Base-by-base conservation (phyloP, 2,888 invertebrate species). In the Acrobasis repandana region DNA sequence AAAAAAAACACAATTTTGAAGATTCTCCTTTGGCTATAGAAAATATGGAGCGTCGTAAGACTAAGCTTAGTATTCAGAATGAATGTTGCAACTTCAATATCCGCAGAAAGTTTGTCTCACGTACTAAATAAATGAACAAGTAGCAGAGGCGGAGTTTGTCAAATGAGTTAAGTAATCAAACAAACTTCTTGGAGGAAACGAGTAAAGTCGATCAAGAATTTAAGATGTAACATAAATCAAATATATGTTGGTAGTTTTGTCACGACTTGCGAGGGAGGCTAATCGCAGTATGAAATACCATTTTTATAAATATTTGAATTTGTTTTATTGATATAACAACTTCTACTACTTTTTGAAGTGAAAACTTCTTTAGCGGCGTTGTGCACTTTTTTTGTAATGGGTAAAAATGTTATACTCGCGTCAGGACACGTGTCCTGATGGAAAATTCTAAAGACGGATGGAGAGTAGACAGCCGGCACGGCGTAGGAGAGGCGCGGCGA, bases 121-220 rank as follows among this genome's bases (percentile, higher is more conserved):
- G 67, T 66, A 67, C 57, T 63, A 69, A 68, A 64, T 58, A 60
- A 64, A 67, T 67, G 65, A 67, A 67, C 66, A 67, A 69, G 61
- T 61, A 58, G 59, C 57, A 59, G 60, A 63, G 65, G 62, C 62
- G 60, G 65, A 68, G 66, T 70, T 68, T 54, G 61, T 64, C 61
- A 65, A 68, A 70, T 66, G 63, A 68, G 67, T 67, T 69, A 67
- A 28, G 28, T 28, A 28, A 63, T 61, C 57, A 65, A 64, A 63
- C 62, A 58, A 66, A 67, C 62, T 67, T 67, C 50, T 63, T 49
- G 56, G 62, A 64, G 65, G 46, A 67, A 67, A 61, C 56, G 54
- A 60, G 61, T 43, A 20, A 54, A 54, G 54, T 16, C 38, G 54
- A 43, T 38, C 38, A 54, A 14, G 18, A 38, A 54, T 16, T 11